Percentiles rank a stretch among this genome's conserved stretches.
Evolutionary conservation across 2,797 vertebrate species (phyloP).

Genomic region (Pogonophryne albipinna): DNA sequence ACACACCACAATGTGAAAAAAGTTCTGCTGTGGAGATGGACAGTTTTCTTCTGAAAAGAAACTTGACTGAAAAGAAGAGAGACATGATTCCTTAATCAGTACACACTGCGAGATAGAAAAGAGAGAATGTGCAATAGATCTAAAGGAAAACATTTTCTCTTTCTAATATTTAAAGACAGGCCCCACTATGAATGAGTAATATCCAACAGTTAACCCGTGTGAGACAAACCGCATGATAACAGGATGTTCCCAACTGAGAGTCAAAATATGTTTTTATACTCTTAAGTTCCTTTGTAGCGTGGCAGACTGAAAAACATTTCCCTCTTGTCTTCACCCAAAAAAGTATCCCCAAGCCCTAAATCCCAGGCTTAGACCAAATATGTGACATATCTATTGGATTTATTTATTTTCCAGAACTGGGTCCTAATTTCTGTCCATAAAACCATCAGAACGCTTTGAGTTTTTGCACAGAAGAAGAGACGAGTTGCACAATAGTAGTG

Average conservation of each 20-base stretch:
- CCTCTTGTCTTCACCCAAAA: too few relatives aligned
- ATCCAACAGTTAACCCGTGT: neutral
- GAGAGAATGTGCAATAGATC: neutral
- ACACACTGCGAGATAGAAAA: neutral
- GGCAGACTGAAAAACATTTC: neutral
- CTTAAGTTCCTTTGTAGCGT: neutral
- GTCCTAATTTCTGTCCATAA: neutral
- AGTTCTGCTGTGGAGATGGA: neutral
- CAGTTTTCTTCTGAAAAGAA: conserved; percentile 1
- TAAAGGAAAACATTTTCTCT: neutral
- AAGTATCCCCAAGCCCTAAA: neutral
- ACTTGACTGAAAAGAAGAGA: neutral
- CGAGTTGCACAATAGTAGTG: neutral
- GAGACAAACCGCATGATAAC: neutral
- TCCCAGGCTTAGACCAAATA: neutral
- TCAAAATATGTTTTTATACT: neutral
- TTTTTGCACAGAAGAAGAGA: neutral
- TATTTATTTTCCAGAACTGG: neutral
- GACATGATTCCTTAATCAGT: neutral
- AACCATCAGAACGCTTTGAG: neutral
- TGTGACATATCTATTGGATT: neutral
- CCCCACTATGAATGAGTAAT: neutral
- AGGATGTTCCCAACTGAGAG: neutral
- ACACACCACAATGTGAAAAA: neutral
- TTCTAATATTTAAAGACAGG: neutral